Conservation (phyloP, 1,140 invertebrate genomes). For the Telenomus remus region DNA sequence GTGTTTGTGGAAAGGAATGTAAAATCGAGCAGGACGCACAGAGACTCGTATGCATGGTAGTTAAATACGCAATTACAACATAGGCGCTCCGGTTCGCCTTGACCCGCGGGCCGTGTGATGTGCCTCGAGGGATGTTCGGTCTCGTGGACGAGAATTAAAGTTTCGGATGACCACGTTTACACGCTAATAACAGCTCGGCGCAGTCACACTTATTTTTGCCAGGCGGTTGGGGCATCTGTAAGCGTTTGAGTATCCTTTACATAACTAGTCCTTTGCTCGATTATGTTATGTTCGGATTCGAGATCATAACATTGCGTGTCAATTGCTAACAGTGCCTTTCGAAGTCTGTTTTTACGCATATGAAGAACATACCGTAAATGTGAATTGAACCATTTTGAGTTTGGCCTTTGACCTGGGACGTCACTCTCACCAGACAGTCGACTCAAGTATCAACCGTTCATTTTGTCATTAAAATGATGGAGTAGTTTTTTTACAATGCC, state of each 20-base stretch:
- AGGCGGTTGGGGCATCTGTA: slow-evolving; percentile 10
- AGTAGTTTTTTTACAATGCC: slow-evolving; percentile 6
- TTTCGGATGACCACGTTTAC: slow-evolving; percentile 59
- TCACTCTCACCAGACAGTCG: slow-evolving; percentile 10
- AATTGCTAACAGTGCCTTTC: slow-evolving; percentile 18
- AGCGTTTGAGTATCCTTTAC: slow-evolving; percentile 38
- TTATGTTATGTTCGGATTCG: slow-evolving; percentile 41
- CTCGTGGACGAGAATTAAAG: slow-evolving; percentile 60
- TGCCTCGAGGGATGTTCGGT: slow-evolving; percentile 60
- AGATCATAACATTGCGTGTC: slow-evolving; percentile 33
- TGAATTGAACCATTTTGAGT: slow-evolving; percentile 29
- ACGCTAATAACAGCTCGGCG: slow-evolving; percentile 55
- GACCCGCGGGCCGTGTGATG: slow-evolving; percentile 66
- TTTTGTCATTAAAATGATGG: slow-evolving; percentile 31
- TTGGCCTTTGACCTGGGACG: slow-evolving; percentile 31
- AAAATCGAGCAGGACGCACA: slow-evolving; percentile 28
- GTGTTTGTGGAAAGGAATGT: slow-evolving; percentile 33
- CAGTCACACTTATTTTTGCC: slow-evolving; percentile 61
- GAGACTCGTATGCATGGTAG: slow-evolving; percentile 43
- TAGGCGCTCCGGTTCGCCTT: slow-evolving; percentile 63
- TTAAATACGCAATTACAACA: slow-evolving; percentile 50
- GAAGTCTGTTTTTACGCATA: slow-evolving; percentile 20
- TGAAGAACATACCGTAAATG: slow-evolving; percentile 2
- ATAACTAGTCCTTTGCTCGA: slow-evolving; percentile 36
- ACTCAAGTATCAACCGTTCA: slow-evolving; percentile 28